A percentile compares a stretch with the other conserved stretches of the same genome.
Evolutionary conservation across 2,797 vertebrate species (phyloP).

Genomic region (Platalea minor): DNA sequence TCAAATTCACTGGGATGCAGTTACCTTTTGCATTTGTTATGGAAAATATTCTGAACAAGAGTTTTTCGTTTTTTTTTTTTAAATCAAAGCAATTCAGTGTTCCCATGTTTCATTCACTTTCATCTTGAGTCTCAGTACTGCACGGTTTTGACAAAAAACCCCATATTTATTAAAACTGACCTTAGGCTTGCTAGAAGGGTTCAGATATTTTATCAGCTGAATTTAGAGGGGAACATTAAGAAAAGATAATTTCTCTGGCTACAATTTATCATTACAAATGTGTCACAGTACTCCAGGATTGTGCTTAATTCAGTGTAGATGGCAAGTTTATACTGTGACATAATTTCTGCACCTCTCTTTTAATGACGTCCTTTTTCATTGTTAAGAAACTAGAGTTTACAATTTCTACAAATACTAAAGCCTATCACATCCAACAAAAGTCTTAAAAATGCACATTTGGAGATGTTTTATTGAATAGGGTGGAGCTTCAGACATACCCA

Average conservation of each 20-base stretch:
- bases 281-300: background rate
- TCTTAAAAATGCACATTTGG: background rate
- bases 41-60: background rate
- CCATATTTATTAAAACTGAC: background rate
- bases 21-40: background rate
- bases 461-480: background rate
- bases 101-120: background rate
- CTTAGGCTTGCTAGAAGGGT: background rate
- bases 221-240: background rate
- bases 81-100: background rate
- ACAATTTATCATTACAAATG: background rate
- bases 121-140: background rate
- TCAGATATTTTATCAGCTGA: background rate
- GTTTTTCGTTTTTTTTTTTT: background rate
- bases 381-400: background rate
- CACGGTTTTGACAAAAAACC: fast-evolving
- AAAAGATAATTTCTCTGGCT: background rate
- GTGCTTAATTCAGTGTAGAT: background rate
- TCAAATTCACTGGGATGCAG: background rate
- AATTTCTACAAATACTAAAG: background rate
- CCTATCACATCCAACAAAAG: background rate
- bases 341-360: background rate
- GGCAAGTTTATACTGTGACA: background rate
- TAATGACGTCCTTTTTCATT: background rate
- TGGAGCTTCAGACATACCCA: background rate